Evolutionary conservation across 2,797 vertebrate species (phyloP), one percentile per base, ranked within the genome.

Genomic region (Corythornis leucogaster): DNA sequence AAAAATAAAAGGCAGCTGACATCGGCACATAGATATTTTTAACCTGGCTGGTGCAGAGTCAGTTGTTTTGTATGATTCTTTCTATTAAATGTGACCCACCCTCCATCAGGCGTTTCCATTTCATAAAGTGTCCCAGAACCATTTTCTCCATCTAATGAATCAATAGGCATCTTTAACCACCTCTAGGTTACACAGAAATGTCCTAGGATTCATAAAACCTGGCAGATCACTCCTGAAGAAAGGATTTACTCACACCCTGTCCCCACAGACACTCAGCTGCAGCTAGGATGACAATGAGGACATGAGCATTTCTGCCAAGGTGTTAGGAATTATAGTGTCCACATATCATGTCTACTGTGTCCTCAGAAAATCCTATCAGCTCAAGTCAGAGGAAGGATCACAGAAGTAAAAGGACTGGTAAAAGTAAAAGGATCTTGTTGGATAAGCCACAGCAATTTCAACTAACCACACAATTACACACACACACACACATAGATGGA

Each of bases 1-100:
- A 63, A 91, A 92, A 87, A 67, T n/a, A 46, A 90, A 95, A 79
- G 48, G 59, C 71, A 87, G 75, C 48, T 74, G 85, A 71, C 9
- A n/a, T 51, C 0, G 7, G 63, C 57, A 93, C 69, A 76, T 8
- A 26, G 67, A 13, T 93, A 87, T 91, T 94, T 93, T 89, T 90
- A 94, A 89, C 57, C 19, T 3, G 5, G 28, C 19, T 63, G 35
- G 50, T 83, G 54, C 58, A 80, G 73, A 88, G 69, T 78, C 77
- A 82, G 61, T 93, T 85, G 46, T 71, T 94, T 74, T 3, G 0
- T 30, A 12, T 45, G 35, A 42, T 31, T 73, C 42, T 80, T 59
- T 69, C 80, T 83, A 50, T 26, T 54, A 82, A 80, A 68, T 28
- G 35, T 40, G 45, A 91, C 15, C 30, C 59, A 43, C 28, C 8